A percentile compares a stretch with the other conserved stretches of the same genome.
phyloP scores from a whole-genome alignment of 2,888 invertebrate genomes.

The Reticulitermes lucifugus region DNA sequence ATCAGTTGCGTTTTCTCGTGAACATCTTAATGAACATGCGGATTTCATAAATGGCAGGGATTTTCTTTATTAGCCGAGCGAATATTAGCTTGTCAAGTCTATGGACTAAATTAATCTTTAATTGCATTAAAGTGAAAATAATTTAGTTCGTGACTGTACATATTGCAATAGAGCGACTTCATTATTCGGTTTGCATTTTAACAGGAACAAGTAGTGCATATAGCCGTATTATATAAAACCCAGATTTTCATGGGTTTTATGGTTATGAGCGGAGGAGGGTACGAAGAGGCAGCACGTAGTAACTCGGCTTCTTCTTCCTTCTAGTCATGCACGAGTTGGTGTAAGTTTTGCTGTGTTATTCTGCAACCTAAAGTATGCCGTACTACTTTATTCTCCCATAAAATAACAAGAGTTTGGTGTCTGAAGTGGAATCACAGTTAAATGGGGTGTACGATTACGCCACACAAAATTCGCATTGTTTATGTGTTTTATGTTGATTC shows the following conservation, averaged over 20 bases:
- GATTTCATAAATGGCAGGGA: too few species aligned
- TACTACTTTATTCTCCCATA: slow-evolving; percentile 15
- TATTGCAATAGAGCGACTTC: neutral
- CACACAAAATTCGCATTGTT: slow-evolving; percentile 2
- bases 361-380: neutral
- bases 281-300: neutral
- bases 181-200: neutral
- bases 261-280: neutral
- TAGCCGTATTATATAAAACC: neutral
- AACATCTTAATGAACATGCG: too few species aligned
- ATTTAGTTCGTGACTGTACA: slow-evolving; percentile 9
- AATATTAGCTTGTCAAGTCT: too few species aligned
- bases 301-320: neutral
- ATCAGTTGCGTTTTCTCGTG: too few species aligned
- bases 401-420: slow-evolving; percentile 17
- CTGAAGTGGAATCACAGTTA: slow-evolving; percentile 25
- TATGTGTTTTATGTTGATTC: neutral
- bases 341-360: slow-evolving; percentile 13
- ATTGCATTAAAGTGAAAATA: neutral
- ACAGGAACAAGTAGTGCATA: neutral
- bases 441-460: slow-evolving; percentile 30
- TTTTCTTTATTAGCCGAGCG: too few species aligned
- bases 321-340: neutral
- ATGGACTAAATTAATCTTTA: too few species aligned
- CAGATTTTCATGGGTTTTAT: slow-evolving; percentile 22